Percentiles rank a stretch among this genome's conserved stretches.
These are phyloP conservation scores for Aproaerema taeniolella DNA, from an alignment of 2,888 invertebrate genomes.

Conservation along the genomic window DNA sequence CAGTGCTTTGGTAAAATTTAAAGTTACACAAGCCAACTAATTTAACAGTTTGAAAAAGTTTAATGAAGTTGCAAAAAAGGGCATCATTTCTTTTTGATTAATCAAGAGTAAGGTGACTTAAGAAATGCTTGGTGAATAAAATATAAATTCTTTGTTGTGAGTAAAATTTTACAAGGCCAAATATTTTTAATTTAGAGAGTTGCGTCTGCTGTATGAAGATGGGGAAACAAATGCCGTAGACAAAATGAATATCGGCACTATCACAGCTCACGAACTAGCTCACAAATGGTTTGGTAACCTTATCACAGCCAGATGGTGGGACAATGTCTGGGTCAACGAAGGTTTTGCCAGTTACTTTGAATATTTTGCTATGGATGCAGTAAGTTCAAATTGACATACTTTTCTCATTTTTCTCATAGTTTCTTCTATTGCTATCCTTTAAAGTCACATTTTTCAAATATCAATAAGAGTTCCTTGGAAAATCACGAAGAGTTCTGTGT, in stretches of 20 bases:
- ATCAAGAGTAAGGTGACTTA: not conserved
- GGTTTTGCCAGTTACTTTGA: constrained; percentile 85
- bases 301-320: constrained; percentile 85
- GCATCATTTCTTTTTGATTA: no score
- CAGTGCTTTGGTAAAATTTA: not conserved
- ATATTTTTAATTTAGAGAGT: constrained; percentile 39
- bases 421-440: no score
- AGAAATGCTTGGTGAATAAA: no score
- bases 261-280: constrained; percentile 76
- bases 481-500: no score
- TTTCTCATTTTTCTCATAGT: no score
- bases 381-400: no score
- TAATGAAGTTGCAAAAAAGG: no score
- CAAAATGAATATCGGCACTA: constrained; percentile 66
- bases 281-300: constrained; percentile 91
- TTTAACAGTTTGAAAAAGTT: no score
- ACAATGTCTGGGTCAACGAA: constrained; percentile 85
- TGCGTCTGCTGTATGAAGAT: constrained; percentile 58
- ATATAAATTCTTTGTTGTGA: no score
- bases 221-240: constrained; percentile 57
- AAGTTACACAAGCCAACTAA: no score
- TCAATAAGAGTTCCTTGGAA: no score
- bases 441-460: not conserved
- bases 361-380: constrained; percentile 75
- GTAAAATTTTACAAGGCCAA: not conserved